Evolutionary conservation across 2,113 vertebrate species (phyloP), one percentile per base, ranked within the genome.

Genomic region (Benitochromis conjunctus): DNA sequence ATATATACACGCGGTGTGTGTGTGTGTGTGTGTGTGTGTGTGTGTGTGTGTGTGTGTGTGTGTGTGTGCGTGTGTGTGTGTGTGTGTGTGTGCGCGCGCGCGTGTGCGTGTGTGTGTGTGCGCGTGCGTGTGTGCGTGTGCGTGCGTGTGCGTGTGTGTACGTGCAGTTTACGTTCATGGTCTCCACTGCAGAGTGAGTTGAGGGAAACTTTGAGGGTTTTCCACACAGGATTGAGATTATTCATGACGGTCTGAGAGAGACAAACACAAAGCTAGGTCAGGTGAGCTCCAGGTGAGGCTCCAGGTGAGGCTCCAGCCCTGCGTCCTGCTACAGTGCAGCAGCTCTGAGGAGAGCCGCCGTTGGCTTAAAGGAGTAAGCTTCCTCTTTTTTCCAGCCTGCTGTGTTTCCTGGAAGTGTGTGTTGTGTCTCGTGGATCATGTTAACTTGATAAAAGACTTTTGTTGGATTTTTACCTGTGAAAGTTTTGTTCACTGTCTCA

Each of bases 131-230:
- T 1, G 21, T 2, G n/a, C 8, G 31, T 6, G 34, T 36, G 34
- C 8, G 34, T 36, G 34, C 8, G 7, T 9, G 34, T 43, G 38
- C 8, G 7, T 8, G 34, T 9, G 55, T 0, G 57, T 89, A 99
- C 98, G 98, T 99, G 98, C 48, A 99, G 96, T 80, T 97, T 97
- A 79, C 98, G 97, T 38, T 99, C 97, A 31, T 98, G 98, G 94
- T 99, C 98, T 89, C 98, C 98, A 2, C 97, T 99, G 95, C 98
- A 99, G 66, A 99, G 97, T 13, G 98, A 99, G 95, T 99, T 99
- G 57, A 99, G 96, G 1, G 98, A 99, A 19, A 99, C 98, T 94
- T 98, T 99, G 94, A 99, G 99, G 41, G 97, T 97, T 92, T 99
- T 99, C 98, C 98, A 99, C 6, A 97, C 96, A 9, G 98, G 98